Base-by-base conservation (phyloP, 2,113 vertebrate species). In the Mirza zaza region DNA sequence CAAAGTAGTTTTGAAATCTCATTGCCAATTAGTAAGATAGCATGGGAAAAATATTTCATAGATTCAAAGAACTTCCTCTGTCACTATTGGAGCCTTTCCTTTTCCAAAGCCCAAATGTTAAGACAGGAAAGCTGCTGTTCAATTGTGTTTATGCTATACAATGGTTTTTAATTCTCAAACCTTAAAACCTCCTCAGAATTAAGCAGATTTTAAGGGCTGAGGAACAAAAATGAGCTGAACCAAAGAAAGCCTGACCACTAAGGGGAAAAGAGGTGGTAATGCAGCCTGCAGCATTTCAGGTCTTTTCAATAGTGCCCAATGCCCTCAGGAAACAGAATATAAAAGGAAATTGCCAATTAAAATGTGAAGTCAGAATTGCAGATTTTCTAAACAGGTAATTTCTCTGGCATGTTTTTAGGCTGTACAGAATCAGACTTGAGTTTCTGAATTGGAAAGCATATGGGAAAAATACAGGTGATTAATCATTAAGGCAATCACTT, bases 401-500 rank as follows among this genome's bases (percentile, higher is more conserved):
- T 92, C 36, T 34, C 8, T 87, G 59, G 4, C 83, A 65, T 67
- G 34, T 57, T 93, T 94, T 91, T 83, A 27, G 12, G 34, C 57
- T 73, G 11, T 76, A 11, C 1, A 23, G 36, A 77, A 91, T 1
- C 48, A 87, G 12, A 81, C 17, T 83, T 75, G 21, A 73, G 39
- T 45, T 14, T 13, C 32, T 76, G 55, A 93, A 81, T 88, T 68
- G 14, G 48, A 82, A 70, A 68, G 29, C 29, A 76, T 79, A 48
- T 80, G 25, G 20, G 7, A 29, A 90, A 95, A 84, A 90, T 80
- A 80, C 25, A 68, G 39, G 45, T 95, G 83, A 97, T 93, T 96
- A 93, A 79, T 93, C 95, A 93, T 87, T 94, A 93, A 96, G 27
- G 32, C n/a, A 97, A 86, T 96, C 82, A 93, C 17, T 77, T 93